Conservation (phyloP, 2,113 vertebrate genomes). For the Mugil cephalus region DNA sequence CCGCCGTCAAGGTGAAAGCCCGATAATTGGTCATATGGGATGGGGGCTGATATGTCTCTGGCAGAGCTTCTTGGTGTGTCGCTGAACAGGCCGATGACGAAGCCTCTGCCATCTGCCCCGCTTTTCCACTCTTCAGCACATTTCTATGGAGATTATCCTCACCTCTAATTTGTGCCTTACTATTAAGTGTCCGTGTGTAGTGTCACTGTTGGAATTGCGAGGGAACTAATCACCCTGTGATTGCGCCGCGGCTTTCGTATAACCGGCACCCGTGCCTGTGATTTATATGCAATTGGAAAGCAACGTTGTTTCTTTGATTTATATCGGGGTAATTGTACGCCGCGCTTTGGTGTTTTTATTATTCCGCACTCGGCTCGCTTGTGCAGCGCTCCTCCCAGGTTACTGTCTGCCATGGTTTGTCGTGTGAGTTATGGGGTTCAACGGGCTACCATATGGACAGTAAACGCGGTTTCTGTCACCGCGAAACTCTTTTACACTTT, state of each 20-base stretch:
- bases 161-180: slow-evolving; percentile 64
- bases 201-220: slow-evolving; percentile 15
- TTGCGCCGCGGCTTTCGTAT: slow-evolving; percentile 16
- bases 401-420: slow-evolving; percentile 64
- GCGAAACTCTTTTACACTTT: slow-evolving; percentile 72
- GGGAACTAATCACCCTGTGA: slow-evolving; percentile 56
- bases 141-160: slow-evolving; percentile 51
- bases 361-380: slow-evolving; percentile 13
- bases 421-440: slow-evolving; percentile 79
- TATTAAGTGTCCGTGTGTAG: slow-evolving; percentile 46
- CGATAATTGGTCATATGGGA: slow-evolving; percentile 88
- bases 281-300: slow-evolving; percentile 32
- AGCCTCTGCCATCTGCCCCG: slow-evolving; percentile 82
- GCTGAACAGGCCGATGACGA: slow-evolving; percentile 72
- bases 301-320: slow-evolving; percentile 35
- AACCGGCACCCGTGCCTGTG: slow-evolving; percentile 8
- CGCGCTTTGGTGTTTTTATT: slow-evolving; percentile 8
- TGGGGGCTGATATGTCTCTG: slow-evolving; percentile 75
- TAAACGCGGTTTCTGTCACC: slow-evolving; percentile 75
- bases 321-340: slow-evolving; percentile 13
- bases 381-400: slow-evolving; percentile 35
- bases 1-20: slow-evolving; percentile 80
- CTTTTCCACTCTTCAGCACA: slow-evolving; percentile 64
- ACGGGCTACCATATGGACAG: slow-evolving; percentile 79
- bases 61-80: slow-evolving; percentile 72